phyloP scores from a whole-genome alignment of 2,113 vertebrate species.

The Perognathus longimembris region DNA sequence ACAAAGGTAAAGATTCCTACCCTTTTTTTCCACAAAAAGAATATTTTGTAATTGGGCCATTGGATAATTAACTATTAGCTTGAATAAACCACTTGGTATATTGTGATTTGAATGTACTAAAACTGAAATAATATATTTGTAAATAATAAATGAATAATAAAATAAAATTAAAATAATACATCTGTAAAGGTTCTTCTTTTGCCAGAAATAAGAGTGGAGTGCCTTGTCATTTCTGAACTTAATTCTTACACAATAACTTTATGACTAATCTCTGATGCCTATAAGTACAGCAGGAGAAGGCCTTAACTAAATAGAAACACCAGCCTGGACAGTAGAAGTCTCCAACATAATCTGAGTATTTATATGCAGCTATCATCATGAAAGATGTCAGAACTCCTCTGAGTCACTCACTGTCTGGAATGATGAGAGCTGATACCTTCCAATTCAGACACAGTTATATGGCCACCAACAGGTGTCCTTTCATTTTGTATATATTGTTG shows the following conservation, averaged over 20 bases:
- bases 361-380: constrained; percentile 58
- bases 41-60: constrained; percentile 40
- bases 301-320: constrained; percentile 30
- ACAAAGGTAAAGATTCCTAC: constrained; percentile 10
- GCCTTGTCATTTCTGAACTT: constrained; percentile 1
- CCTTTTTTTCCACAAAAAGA: constrained; percentile 35
- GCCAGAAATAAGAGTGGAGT: constrained; percentile 36
- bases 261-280: constrained; percentile 57
- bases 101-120: constrained; percentile 27
- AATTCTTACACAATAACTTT: constrained; percentile 46
- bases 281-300: constrained; percentile 46
- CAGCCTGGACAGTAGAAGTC: not conserved
- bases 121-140: constrained; percentile 28
- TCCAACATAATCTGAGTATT: constrained; percentile 52
- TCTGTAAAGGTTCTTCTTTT: no score
- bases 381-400: constrained; percentile 69
- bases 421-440: constrained; percentile 58
- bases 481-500: constrained; percentile 72
- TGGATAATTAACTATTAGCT: constrained; percentile 45
- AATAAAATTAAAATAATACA: no score
- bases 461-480: constrained; percentile 75
- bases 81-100: constrained; percentile 54
- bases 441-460: constrained; percentile 68
- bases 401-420: constrained; percentile 54
- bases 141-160: no score